Base-by-base conservation (phyloP, 2,888 invertebrate genomes). In the Suillia variegata region DNA sequence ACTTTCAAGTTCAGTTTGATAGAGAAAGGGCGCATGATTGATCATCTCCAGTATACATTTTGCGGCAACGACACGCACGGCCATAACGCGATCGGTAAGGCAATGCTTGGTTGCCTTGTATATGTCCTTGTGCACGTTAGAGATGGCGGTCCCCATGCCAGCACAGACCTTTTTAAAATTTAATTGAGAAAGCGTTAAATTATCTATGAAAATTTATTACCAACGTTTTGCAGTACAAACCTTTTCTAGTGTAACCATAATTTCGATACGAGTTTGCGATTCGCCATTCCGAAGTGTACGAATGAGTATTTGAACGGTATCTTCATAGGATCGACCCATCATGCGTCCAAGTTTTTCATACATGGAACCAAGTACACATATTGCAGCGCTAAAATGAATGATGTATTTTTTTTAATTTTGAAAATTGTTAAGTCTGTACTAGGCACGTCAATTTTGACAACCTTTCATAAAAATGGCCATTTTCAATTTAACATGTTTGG, bases 291-390 rank as follows among this genome's bases (percentile, higher is more conserved):
- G 89, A 61, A 99, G 83, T 1, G 94, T 94, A 72, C 94, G 91
- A 58, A 96, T 88, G 21, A 99, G 85, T 55, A 97, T 92, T 70
- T 93, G 90, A 26, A 98, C 94, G 0, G 98, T 98, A 77, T 99
- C 99, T 80, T 99, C 98, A 77, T 97, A 99, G 0, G 97, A 96
- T 64, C 98, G 86, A 0, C 98, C 99, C 91, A 98, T 98, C 96
- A 99, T 97, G 65, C 99, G 86, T 1, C 99, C 98, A 18, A 99
- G 86, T 82, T 94, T 96, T 82, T 98, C 96, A 82, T 98, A 99
- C 95, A 99, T 96, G 64, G 93, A 93, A 33, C 98, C 98, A 59
- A 96, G 86, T 73, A 97, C 96, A 70, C 95, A 93, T 73, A 98
- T 93, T 15, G 98, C 97, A 73, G 97, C 96, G 70, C 98, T 98